Base-by-base conservation (phyloP, 92 coral and sea anemone species). In the Plumapathes pennacea region DNA sequence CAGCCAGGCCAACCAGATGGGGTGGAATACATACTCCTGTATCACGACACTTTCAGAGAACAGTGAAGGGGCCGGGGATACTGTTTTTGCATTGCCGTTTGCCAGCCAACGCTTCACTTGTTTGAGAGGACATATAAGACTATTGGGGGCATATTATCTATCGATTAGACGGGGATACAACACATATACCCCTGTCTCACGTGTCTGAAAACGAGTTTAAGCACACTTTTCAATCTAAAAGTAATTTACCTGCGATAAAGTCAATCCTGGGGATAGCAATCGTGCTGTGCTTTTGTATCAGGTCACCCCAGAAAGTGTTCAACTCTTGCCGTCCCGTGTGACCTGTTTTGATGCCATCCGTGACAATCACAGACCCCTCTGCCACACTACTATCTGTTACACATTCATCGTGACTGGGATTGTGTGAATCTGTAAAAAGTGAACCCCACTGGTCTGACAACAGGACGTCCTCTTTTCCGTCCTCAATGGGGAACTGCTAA, bases 381-480 rank as follows among this genome's bases (percentile, higher is more conserved):
- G 40, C 39, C 27, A 21, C 25, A 10, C 17, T 32, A 12, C 38
- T 29, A n/a, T 32, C 41, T 38, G 36, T 10, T 2, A 28, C 37
- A 2, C 12, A 9, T 7, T 27, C 25, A 31, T 12, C 30, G 45
- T 54, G 64, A 46, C 25, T 11, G 4, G 25, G 49, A 26, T n/a
- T 47, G 27, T 55, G 43, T 13, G 37, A 60, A 33, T 78, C 85
- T 10, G 85, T 78, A 50, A 86, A 86, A 57, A 86, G 33, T 27
- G 95, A 86, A 4, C 89, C 95, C 95, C 95, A 86, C 29, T 86
- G 95, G 27, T 62, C 54, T 26, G 95, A 86, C 55, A 82, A 76
- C 24, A 86, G 77, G 27, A 86, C 86, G 13, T 82, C 89, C 38
- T 82, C 89, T 64, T 86, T 82, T 38, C 71, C 75, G 31, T 67